Conservation (phyloP, 2,888 invertebrate genomes). For the Pachymerium ferrugineum region DNA sequence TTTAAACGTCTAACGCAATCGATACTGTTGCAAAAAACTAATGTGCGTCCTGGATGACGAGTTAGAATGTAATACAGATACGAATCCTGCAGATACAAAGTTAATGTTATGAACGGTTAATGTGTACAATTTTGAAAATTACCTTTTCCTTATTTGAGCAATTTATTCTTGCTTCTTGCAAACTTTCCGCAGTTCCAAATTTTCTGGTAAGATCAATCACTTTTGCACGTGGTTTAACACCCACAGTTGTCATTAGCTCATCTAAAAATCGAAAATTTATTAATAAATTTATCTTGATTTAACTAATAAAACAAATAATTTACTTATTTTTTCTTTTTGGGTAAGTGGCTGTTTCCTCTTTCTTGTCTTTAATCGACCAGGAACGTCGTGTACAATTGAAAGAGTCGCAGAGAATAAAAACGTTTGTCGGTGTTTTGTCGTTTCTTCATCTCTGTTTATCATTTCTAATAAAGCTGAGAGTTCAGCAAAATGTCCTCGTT, state of each 20-base stretch:
- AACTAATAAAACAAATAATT: not conserved
- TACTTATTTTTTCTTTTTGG: conserved; percentile 54
- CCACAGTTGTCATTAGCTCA: conserved; percentile 69
- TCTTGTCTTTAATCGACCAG: conserved; percentile 54
- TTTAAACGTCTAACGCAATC: conserved; percentile 76
- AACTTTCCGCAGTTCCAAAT: conserved; percentile 70
- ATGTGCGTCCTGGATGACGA: conserved; percentile 63
- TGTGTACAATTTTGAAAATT: not conserved
- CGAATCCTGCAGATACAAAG: conserved; percentile 65
- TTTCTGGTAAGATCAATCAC: conserved; percentile 83
- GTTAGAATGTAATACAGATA: conserved; percentile 80
- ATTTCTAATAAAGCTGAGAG: conserved; percentile 70
- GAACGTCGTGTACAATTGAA: conserved; percentile 74
- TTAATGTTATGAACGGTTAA: no score
- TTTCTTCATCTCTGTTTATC: conserved; percentile 56
- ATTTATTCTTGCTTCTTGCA: conserved; percentile 75
- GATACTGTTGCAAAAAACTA: conserved; percentile 62
- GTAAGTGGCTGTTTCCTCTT: conserved; percentile 44
- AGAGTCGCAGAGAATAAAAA: conserved; percentile 97
- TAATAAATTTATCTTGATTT: no score
- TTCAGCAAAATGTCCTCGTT: conserved; percentile 92
- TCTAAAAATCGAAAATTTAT: conserved; percentile 52
- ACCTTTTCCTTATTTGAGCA: conserved; percentile 48
- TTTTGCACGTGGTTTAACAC: conserved; percentile 77
- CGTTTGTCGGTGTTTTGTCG: conserved; percentile 63